A percentile compares a stretch with the other conserved stretches of the same genome.
Evolutionary conservation across 2,888 invertebrate genomes (phyloP).

Genomic region (Dasysyrphus tricinctus): DNA sequence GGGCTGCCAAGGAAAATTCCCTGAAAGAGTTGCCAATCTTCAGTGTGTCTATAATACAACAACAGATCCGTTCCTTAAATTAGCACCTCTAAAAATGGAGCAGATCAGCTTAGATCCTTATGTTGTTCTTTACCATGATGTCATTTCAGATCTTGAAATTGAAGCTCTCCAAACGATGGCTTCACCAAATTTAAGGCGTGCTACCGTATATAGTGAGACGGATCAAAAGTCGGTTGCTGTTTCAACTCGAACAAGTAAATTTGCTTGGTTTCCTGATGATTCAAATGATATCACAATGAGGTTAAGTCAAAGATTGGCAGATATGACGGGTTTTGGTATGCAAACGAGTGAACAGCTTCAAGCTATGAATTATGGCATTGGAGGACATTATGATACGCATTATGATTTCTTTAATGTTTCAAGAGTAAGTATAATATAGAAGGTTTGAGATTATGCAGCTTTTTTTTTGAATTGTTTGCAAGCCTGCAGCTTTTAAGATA

Average conservation of each 20-base stretch:
- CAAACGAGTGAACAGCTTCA: conserved; percentile 79
- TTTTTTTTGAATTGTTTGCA: too few relatives aligned
- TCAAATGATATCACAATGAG: conserved; percentile 73
- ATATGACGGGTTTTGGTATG: conserved; percentile 80
- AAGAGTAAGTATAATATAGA: conserved; percentile 74
- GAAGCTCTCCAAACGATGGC: conserved; percentile 77
- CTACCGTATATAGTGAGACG: conserved; percentile 77
- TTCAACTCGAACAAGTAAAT: conserved; percentile 79
- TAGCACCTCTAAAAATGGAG: conserved; percentile 81
- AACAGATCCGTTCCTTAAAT: conserved; percentile 77
- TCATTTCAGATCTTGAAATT: conserved; percentile 79
- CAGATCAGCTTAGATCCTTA: conserved; percentile 79
- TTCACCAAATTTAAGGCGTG: conserved; percentile 77
- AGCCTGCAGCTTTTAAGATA: too few relatives aligned
- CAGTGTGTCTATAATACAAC: conserved; percentile 80
- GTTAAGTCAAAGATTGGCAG: conserved; percentile 78
- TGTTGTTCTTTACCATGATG: conserved; percentile 80
- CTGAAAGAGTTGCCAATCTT: conserved; percentile 59
- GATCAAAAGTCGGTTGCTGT: conserved; percentile 63
- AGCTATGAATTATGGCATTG: conserved; percentile 81
- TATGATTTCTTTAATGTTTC: conserved; percentile 80
- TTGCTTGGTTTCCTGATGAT: conserved; percentile 79
- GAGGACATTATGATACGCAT: conserved; percentile 80
- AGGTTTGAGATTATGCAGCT: too few relatives aligned
- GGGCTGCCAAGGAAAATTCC: conserved; percentile 80